Base-by-base conservation (phyloP, 2,113 vertebrate species). In the Emydocephalus ijimae region DNA sequence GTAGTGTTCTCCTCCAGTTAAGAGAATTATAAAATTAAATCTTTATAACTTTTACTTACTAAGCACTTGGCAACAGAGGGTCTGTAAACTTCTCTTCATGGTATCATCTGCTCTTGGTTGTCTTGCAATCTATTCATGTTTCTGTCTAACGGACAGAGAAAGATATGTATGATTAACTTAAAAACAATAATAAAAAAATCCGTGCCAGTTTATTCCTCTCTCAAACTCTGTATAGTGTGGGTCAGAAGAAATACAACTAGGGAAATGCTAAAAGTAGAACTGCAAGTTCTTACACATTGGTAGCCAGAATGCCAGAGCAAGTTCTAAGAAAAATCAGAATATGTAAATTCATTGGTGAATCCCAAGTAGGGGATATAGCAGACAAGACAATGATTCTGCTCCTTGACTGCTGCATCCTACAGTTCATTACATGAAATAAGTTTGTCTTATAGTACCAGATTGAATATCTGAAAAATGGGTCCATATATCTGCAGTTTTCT, bases 61-160 rank as follows among this genome's bases (percentile, higher is more conserved):
- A 98, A 99, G 98, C 97, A 99, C 98, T 98, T 98, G 98, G 98
- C 98, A 98, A 98, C 97, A 98, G 98, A 99, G 98, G 98, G 98
- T 98, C 98, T 98, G 98, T 98, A 98, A 98, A 97, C 98, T 99
- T 98, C 98, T 99, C 99, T 99, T 99, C 99, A 99, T 99, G 99
- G 98, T 99, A 99, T 99, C 98, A 99, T 99, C 98, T 99, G 98
- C 97, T 99, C 99, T 98, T 98, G 98, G 96, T 98, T 98, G 96
- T 98, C 98, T 98, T 98, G 98, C 98, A 99, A 98, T 99, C 99
- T 98, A 99, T 98, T 99, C 99, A 99, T 99, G 98, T 98, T 98
- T 99, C 98, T 99, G 98, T 98, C 97, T 98, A 90, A 93, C 89
- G 94, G 52, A 95, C 59, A 92, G 92, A 93, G 94, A 88, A 50